Percentiles rank a stretch among this genome's conserved stretches.
Evolutionary conservation across 2,888 invertebrate species (phyloP).

Genomic region (Carcina quercana): DNA sequence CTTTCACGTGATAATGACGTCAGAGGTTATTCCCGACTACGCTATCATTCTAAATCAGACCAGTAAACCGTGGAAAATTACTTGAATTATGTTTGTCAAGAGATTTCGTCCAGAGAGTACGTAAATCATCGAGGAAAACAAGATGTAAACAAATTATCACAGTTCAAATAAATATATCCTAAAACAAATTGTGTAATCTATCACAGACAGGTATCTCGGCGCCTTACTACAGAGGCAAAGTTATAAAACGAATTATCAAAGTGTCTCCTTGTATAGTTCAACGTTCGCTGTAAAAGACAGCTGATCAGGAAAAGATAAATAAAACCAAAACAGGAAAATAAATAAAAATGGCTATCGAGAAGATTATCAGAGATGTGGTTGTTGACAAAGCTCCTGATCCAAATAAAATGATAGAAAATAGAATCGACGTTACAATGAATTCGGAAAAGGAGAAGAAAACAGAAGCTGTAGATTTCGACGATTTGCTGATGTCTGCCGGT

Average conservation of each 20-base stretch:
- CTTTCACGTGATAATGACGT: too few relatives aligned
- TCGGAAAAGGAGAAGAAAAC: constrained; percentile 35
- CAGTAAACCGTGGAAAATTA: too few relatives aligned
- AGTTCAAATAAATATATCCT: not conserved
- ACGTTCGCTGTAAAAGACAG: not conserved
- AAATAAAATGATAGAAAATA: not conserved
- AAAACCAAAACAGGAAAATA: constrained; percentile 5
- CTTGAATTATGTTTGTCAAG: too few relatives aligned
- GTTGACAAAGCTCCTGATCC: not conserved
- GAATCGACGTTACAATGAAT: not conserved
- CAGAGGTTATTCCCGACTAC: too few relatives aligned
- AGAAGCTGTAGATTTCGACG: constrained; percentile 32
- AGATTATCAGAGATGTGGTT: not conserved
- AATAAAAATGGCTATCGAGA: not conserved
- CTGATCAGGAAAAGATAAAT: not conserved
- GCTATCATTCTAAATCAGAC: too few relatives aligned
- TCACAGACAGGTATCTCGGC: constrained; percentile 1
- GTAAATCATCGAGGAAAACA: too few relatives aligned
- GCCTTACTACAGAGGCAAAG: not conserved
- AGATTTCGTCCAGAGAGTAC: too few relatives aligned
- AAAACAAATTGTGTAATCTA: not conserved
- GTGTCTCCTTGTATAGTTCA: constrained; percentile 1
- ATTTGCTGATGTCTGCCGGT: constrained; percentile 32
- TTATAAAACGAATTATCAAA: constrained; percentile 1
- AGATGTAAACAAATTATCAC: not conserved